Evolutionary conservation across 2,113 vertebrate species (phyloP), one percentile per base, ranked within the genome.

Genomic region (Hippolais icterina): DNA sequence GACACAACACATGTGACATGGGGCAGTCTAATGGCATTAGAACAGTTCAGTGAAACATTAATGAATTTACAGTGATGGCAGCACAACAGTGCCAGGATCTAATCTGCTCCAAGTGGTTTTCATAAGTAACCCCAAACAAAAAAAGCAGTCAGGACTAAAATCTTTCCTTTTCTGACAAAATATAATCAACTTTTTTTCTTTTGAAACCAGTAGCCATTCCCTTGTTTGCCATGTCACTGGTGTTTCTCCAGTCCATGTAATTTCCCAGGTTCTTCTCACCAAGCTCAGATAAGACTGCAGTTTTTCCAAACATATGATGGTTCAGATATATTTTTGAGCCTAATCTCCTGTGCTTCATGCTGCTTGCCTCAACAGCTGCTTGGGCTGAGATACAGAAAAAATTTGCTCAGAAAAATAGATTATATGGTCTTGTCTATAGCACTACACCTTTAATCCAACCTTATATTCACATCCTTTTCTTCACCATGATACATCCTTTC

Each of bases 21-120:
- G 83, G 75, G 50, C 81, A 83, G 33, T 63, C 86, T 91, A 93
- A 88, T 78, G 93, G 68, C 84, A 86, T 95, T 97, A 75, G 78
- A 92, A 60, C 71, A 88, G 88, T 74, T 91, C 90, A 94, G 60
- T 91, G 93, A 92, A 92, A 96, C 88, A 86, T 91, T 92, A 96
- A 91, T 90, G 88, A 94, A 83, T 84, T 95, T 94, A 53, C 77
- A 70, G 83, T 74, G 76, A 91, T 94, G 94, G 70, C 89, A 94
- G 76, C 79, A 79, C 42, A 71, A 21, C 57, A 70, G 71, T 50
- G 57, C 72, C 83, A 82, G 65, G 47, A 56, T 81, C 59, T 92
- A 37, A 78, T 70, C 59, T 70, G 20, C 68, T 66, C 75, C 83
- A 82, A 93, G 59, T 65, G 54, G 35, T 93, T 94, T 96, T 91